Percentiles rank a stretch among this genome's conserved stretches.
phyloP scores from a whole-genome alignment of 2,113 vertebrate genomes.

The Peromyscus maniculatus region DNA sequence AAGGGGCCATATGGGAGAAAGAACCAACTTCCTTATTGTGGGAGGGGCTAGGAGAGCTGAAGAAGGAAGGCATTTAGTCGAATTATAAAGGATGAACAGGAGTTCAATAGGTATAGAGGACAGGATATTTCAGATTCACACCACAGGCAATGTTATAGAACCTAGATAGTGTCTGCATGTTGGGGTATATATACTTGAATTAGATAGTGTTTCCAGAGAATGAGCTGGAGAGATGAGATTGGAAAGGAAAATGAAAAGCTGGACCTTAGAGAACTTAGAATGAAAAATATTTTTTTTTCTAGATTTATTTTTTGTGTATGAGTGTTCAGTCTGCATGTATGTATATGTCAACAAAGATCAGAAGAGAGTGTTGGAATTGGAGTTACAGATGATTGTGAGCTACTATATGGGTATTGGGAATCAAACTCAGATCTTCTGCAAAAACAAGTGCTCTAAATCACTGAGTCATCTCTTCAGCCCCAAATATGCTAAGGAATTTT shows the following conservation, averaged over 20 bases:
- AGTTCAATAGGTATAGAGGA: constrained; percentile 14
- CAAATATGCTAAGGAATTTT: neutral
- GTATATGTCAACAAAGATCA: neutral
- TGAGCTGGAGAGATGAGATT: constrained; percentile 34
- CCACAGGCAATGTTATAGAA: neutral
- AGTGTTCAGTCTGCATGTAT: neutral
- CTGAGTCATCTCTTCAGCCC: neutral
- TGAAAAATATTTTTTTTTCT: neutral
- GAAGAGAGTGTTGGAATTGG: neutral
- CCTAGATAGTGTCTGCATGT: constrained; percentile 16
- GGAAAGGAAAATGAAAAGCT: constrained; percentile 23
- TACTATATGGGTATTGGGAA: neutral
- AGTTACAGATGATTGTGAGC: neutral
- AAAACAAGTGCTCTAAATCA: neutral
- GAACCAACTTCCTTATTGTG: neutral
- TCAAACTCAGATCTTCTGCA: neutral
- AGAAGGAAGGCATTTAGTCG: constrained; percentile 13
- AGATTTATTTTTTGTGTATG: neutral
- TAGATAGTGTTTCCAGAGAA: constrained; percentile 35
- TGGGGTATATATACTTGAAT: neutral
- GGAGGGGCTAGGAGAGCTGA: neutral
- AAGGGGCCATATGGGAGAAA: neutral
- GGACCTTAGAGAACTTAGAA: constrained; percentile 4
- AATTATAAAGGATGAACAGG: neutral
- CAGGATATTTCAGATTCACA: constrained; percentile 41